Evolutionary conservation across 2,888 invertebrate species (phyloP).

Genomic region (Nesidiocoris tenuis): DNA sequence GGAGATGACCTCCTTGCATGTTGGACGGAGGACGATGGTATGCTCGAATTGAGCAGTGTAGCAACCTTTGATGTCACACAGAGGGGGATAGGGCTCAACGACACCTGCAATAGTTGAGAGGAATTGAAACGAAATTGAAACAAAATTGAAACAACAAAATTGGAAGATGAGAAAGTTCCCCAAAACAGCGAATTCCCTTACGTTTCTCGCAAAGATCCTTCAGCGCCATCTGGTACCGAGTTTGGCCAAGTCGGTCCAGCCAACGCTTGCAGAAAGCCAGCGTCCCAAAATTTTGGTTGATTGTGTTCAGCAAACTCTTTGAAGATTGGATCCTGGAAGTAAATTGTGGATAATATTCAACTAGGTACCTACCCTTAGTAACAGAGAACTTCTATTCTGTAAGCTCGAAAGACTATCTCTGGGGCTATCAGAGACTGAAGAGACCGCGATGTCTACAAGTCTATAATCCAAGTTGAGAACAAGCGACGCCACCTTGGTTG

Average conservation of each 20-base stretch:
- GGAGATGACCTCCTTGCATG: conserved; percentile 97
- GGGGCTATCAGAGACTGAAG: not conserved
- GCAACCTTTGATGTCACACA: conserved; percentile 94
- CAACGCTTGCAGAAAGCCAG: conserved; percentile 98
- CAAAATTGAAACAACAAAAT: not conserved
- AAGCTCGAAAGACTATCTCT: too few relatives aligned
- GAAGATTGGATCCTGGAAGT: conserved; percentile 79
- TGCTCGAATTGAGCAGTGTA: conserved; percentile 99
- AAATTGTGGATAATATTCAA: conserved; percentile 7
- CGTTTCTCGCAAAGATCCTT: conserved; percentile 98
- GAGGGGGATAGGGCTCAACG: conserved; percentile 97
- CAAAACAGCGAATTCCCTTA: not conserved
- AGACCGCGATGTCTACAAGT: too few relatives aligned
- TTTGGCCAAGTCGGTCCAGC: conserved; percentile 95
- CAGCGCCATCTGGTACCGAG: conserved; percentile 96
- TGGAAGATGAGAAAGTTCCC: not conserved
- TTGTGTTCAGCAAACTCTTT: conserved; percentile 83
- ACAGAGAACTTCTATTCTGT: too few relatives aligned
- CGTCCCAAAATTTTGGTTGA: conserved; percentile 96
- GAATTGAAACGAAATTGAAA: not conserved
- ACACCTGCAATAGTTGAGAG: conserved; percentile 56
- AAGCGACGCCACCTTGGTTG: too few relatives aligned
- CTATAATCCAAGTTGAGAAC: too few relatives aligned
- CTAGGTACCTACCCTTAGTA: not conserved
- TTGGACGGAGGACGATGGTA: conserved; percentile 93